Base-by-base conservation (phyloP, 1,140 invertebrate genomes). In the Drosophila sproati region DNA sequence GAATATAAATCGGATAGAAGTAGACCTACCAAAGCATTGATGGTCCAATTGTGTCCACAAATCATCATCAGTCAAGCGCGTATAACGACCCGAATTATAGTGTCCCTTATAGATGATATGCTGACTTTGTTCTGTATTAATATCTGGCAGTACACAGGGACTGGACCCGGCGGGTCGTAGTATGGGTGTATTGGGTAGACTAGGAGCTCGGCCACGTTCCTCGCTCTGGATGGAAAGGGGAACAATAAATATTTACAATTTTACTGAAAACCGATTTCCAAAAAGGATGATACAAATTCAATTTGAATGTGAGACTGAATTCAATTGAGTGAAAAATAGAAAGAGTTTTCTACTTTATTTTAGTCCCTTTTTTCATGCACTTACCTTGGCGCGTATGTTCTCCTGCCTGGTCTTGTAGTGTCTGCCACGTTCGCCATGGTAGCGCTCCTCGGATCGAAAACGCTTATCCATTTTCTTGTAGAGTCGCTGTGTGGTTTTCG, bases 401-500 rank as follows among this genome's bases (percentile, higher is more conserved):
- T 96, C 96, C 45, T 95, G 94, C 71, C 95, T 93, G 54, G 95
- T 94, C 41, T 95, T 94, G 85, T 95, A 94, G 73, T 95, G 94
- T 88, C 95, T 94, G 57, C 95, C 94, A 80, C 95, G 94, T 66
- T 95, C 94, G 0, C 93, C 93, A 55, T 94, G 93, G 28, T 94
- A 93, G 7, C 96, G 94, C 76, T 97, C 96, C 91, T 97, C 96
- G n/a, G 96, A 97, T 8, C 96, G 94, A 85, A 96, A 96, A 69
- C 96, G 93, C 82, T 97, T 97, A 68, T 97, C 96, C 71, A 96
- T 94, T 90, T 97, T 97, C 89, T 97, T 97, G 88, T 96, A 97
- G 3, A 97, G 89, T 34, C 96, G 91, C 48, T 92, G 91, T 0
- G 91, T 92, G 50, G 91, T 92, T 51, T 92, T 92, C 2, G 93